phyloP scores from a whole-genome alignment of 2,797 vertebrate species.

The Poecile montanus region DNA sequence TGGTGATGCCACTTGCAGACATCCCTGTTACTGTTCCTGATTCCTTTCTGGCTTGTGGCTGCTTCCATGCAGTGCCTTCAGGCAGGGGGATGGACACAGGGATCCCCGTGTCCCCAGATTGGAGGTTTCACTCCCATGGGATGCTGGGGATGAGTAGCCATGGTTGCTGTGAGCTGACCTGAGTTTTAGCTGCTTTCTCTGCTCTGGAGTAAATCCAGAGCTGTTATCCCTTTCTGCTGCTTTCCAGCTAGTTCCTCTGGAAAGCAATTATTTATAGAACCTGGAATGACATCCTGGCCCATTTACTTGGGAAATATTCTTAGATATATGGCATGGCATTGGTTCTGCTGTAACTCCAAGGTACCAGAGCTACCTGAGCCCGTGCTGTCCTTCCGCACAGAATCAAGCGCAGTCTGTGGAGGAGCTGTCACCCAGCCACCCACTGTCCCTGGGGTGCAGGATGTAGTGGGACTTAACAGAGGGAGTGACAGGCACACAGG shows the following conservation, averaged over 20 bases:
- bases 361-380: accelerated
- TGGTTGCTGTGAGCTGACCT: accelerated
- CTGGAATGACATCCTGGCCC: not conserved
- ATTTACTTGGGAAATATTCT: not conserved
- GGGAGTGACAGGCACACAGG: not conserved
- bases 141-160: accelerated
- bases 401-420: accelerated
- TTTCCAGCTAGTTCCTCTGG: not conserved
- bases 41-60: not conserved
- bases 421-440: not conserved
- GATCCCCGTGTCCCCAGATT: accelerated
- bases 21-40: not conserved
- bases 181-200: not conserved
- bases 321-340: accelerated
- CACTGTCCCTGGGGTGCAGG: not conserved
- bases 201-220: not conserved
- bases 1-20: not conserved
- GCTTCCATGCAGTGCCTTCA: not conserved
- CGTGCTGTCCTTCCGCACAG: accelerated
- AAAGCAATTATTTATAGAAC: not conserved
- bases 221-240: accelerated
- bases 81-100: accelerated
- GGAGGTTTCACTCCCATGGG: not conserved
- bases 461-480: not conserved
- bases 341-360: not conserved